A percentile compares a stretch with the other conserved stretches of the same genome.
phyloP scores from a whole-genome alignment of 2,113 vertebrate genomes.

The Phalacrocorax brasilianus region DNA sequence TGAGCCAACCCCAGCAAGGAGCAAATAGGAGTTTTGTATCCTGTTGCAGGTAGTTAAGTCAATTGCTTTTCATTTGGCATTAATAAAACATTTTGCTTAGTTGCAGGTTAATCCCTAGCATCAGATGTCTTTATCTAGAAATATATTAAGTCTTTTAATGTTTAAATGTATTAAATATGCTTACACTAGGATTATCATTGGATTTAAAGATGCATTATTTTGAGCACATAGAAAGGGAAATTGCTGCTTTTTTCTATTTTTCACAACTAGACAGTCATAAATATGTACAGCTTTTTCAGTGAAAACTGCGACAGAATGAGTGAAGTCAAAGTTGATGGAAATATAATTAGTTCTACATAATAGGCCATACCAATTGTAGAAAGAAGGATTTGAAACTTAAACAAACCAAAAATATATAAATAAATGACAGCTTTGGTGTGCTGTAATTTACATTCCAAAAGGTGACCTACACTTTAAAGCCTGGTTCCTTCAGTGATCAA shows the following conservation, averaged over 20 bases:
- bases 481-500: not conserved
- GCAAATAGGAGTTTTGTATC: constrained; percentile 2
- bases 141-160: not conserved
- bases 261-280: not conserved
- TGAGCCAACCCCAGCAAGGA: constrained; percentile 12
- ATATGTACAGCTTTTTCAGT: not conserved
- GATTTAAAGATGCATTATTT: not conserved
- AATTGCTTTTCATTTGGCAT: constrained; percentile 33
- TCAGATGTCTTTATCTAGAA: not conserved
- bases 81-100: constrained; percentile 17
- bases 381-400: not conserved
- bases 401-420: not conserved
- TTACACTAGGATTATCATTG: not conserved
- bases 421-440: not conserved
- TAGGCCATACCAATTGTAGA: not conserved
- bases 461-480: not conserved
- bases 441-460: constrained; percentile 13
- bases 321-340: not conserved
- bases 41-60: constrained; percentile 9
- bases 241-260: not conserved
- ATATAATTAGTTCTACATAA: not conserved
- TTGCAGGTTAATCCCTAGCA: not conserved
- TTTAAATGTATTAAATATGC: not conserved
- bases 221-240: not conserved
- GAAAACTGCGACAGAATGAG: not conserved